phyloP scores from a whole-genome alignment of 2,797 vertebrate species.

The Anisognathus igniventris region DNA sequence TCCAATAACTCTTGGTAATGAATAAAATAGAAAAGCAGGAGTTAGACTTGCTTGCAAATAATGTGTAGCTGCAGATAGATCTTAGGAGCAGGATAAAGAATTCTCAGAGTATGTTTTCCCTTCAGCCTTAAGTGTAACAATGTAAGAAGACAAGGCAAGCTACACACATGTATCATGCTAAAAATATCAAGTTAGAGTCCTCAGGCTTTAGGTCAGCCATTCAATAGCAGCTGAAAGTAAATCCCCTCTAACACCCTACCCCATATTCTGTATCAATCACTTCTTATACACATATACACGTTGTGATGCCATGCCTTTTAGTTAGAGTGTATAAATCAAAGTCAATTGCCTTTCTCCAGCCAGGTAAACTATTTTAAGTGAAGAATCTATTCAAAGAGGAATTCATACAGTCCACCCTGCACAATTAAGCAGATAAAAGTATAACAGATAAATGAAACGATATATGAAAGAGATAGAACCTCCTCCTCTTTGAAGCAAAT shows the following conservation, averaged over 20 bases:
- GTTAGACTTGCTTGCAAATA: neutral
- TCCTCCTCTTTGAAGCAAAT: neutral
- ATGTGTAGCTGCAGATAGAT: neutral
- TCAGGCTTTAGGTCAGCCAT: conserved; percentile 10
- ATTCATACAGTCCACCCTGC: neutral
- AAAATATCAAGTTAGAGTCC: neutral
- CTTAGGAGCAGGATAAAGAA: neutral
- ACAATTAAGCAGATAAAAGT: neutral
- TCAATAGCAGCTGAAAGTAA: neutral
- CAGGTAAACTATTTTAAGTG: neutral
- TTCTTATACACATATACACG: neutral
- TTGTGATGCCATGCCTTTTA: neutral
- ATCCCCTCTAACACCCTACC: neutral
- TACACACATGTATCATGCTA: neutral
- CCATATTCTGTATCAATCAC: fast-evolving
- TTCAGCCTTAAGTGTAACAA: neutral
- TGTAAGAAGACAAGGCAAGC: neutral
- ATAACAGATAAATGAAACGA: neutral
- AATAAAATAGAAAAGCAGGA: neutral
- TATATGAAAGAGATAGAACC: neutral
- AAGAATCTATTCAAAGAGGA: neutral
- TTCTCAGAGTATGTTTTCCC: neutral
- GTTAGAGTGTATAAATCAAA: neutral
- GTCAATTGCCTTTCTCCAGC: neutral
- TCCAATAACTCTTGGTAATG: neutral